A percentile compares a stretch with the other conserved stretches of the same genome.
phyloP scores from a whole-genome alignment of 2,888 invertebrate genomes.

The Lysandra bellargus region DNA sequence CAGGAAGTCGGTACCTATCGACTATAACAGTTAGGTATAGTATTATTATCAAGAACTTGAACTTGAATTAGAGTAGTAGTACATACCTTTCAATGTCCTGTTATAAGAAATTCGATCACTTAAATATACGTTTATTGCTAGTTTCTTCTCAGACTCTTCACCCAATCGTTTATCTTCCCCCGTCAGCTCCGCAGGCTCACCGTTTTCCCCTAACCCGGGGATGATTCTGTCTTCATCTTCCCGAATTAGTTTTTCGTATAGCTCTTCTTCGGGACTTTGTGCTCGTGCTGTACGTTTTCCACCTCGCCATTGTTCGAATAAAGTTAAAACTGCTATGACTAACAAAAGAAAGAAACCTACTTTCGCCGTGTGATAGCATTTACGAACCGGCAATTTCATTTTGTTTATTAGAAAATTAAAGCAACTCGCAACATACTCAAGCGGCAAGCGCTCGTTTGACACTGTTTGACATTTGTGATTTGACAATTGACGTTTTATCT shows the following conservation, averaged over 20 bases:
- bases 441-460: slow-evolving; percentile 37
- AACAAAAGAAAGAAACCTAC: slow-evolving; percentile 56
- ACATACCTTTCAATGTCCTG: slow-evolving; percentile 84
- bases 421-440: slow-evolving; percentile 12
- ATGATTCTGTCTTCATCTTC: slow-evolving; percentile 84
- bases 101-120: slow-evolving; percentile 94
- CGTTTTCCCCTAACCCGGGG: slow-evolving; percentile 86
- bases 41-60: slow-evolving; percentile 18
- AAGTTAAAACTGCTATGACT: slow-evolving; percentile 58
- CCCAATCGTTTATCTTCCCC: slow-evolving; percentile 84
- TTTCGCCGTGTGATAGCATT: slow-evolving; percentile 66
- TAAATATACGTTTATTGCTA: slow-evolving; percentile 93
- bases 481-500: slow-evolving; percentile 16
- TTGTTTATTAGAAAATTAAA: slow-evolving; percentile 44
- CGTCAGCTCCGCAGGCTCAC: slow-evolving; percentile 82
- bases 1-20: slow-evolving; percentile 18
- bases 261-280: slow-evolving; percentile 47
- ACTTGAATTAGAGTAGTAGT: not conserved
- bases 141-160: slow-evolving; percentile 87
- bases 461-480: slow-evolving; percentile 40
- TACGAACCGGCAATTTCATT: slow-evolving; percentile 66
- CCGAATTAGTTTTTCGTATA: slow-evolving; percentile 75
- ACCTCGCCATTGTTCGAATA: slow-evolving; percentile 72
- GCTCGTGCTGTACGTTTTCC: slow-evolving; percentile 58
- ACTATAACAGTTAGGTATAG: slow-evolving; percentile 38